A percentile compares a stretch with the other conserved stretches of the same genome.
phyloP scores from a whole-genome alignment of 2,113 vertebrate genomes.

The Peucedramus taeniatus region DNA sequence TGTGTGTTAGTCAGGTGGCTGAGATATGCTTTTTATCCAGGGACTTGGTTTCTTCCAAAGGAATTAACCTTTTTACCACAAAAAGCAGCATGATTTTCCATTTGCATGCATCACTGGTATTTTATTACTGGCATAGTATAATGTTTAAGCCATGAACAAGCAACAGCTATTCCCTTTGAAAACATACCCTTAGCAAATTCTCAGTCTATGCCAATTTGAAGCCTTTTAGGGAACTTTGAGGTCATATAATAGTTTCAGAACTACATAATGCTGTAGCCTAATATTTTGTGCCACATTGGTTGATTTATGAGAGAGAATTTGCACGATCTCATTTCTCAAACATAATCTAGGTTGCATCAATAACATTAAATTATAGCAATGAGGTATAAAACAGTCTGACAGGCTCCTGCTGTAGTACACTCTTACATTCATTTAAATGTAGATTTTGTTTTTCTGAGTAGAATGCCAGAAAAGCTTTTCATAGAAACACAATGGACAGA shows the following conservation, averaged over 20 bases:
- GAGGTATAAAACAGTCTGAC: constrained; percentile 58
- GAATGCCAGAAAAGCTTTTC: constrained; percentile 69
- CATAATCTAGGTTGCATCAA: constrained; percentile 65
- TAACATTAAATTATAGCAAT: constrained; percentile 62
- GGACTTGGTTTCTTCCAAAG: constrained; percentile 73
- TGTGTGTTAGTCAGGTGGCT: constrained; percentile 69
- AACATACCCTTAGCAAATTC: constrained; percentile 54
- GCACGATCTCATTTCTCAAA: constrained; percentile 46
- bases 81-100: constrained; percentile 37
- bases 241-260: constrained; percentile 45
- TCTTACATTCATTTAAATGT: constrained; percentile 71
- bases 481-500: constrained; percentile 66
- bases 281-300: constrained; percentile 37
- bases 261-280: constrained; percentile 25
- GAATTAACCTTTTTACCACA: constrained; percentile 80
- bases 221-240: constrained; percentile 51
- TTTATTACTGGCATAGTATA: constrained; percentile 51
- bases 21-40: constrained; percentile 44
- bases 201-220: constrained; percentile 42
- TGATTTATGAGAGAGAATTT: constrained; percentile 51
- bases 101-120: constrained; percentile 60
- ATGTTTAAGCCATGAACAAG: constrained; percentile 62
- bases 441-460: constrained; percentile 69
- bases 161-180: constrained; percentile 52
- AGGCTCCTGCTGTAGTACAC: constrained; percentile 61